A percentile compares a stretch with the other conserved stretches of the same genome.
Conservation (phyloP, 1,140 invertebrate genomes). For the Phortica variegata region DNA sequence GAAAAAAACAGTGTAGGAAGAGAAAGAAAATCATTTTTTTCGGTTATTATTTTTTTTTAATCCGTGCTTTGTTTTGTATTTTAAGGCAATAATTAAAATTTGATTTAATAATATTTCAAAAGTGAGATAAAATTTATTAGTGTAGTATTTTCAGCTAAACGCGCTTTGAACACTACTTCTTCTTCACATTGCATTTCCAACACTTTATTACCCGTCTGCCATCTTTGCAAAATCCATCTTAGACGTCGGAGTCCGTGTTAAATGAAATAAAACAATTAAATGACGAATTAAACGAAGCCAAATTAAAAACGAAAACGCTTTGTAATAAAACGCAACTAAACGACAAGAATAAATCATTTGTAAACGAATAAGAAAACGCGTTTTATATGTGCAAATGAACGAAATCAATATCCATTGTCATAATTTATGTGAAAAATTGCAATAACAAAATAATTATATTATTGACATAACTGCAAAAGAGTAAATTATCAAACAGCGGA, state of each 20-base stretch:
- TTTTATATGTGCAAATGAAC: slow-evolving; percentile 38
- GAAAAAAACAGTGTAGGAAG: too few species aligned
- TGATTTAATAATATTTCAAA: too few species aligned
- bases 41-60: too few species aligned
- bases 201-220: slow-evolving; percentile 24
- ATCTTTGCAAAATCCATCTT: too few species aligned
- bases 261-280: slow-evolving; percentile 4
- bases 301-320: slow-evolving; percentile 34
- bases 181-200: too few species aligned
- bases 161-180: too few species aligned
- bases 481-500: slow-evolving; percentile 44
- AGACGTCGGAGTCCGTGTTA: slow-evolving; percentile 39
- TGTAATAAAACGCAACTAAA: slow-evolving; percentile 16
- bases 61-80: too few species aligned
- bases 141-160: too few species aligned
- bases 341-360: slow-evolving; percentile 26
- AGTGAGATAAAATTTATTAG: too few species aligned
- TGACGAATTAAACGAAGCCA: slow-evolving; percentile 20
- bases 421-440: slow-evolving; percentile 44
- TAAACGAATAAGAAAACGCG: slow-evolving; percentile 24
- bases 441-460: slow-evolving; percentile 31
- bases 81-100: too few species aligned
- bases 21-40: too few species aligned
- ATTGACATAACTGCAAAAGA: slow-evolving; percentile 49
- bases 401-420: slow-evolving; percentile 34